Evolutionary conservation across 2,888 invertebrate species (phyloP).

Genomic region (Cacoxenus indagator): DNA sequence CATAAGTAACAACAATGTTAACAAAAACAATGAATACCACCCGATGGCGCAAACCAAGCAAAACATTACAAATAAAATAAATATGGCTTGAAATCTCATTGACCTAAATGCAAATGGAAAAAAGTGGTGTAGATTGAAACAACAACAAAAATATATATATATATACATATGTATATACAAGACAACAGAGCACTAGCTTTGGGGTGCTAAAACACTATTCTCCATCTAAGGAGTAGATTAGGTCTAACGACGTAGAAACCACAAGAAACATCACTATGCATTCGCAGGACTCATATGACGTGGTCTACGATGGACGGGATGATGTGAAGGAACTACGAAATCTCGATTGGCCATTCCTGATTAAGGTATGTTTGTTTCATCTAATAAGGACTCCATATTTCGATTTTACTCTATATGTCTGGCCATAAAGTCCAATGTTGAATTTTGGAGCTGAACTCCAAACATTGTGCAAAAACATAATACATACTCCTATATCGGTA

Average conservation of each 20-base stretch:
- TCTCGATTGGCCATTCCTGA: constrained; percentile 69
- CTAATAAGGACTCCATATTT: no score
- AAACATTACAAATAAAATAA: neutral
- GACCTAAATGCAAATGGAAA: constrained; percentile 4
- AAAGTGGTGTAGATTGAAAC: neutral
- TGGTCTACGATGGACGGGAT: constrained; percentile 51
- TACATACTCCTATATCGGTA: no score
- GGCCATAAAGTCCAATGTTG: no score
- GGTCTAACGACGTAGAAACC: neutral
- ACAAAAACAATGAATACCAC: no score
- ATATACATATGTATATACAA: neutral
- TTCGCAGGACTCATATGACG: constrained; percentile 55
- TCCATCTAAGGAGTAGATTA: no score
- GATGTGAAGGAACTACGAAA: constrained; percentile 53
- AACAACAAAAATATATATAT: neutral
- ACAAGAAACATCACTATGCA: constrained; percentile 39
- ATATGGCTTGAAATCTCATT: neutral
- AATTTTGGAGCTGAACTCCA: no score
- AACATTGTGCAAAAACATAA: no score
- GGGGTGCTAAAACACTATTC: constrained; percentile 13
- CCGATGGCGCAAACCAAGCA: no score
- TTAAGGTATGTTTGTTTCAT: constrained; percentile 57
- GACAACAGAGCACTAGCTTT: neutral
- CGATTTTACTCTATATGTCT: no score
- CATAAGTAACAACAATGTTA: no score